Evolutionary conservation across 2,113 vertebrate genomes (phyloP), one percentile per base, ranked within the genome.

Genomic region (Gopherus evgoodei): DNA sequence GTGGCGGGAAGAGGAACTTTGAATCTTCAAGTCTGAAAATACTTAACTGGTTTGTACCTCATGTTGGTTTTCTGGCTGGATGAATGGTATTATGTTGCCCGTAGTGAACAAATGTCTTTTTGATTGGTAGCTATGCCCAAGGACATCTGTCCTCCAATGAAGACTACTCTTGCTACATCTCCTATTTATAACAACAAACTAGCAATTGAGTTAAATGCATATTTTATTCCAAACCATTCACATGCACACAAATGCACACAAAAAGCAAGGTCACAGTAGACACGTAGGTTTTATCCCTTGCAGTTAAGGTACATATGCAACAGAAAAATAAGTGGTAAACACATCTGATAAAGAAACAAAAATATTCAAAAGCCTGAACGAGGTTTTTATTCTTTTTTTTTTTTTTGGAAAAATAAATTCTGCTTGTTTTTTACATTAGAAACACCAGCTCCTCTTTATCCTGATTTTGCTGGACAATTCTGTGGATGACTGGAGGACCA

Each of bases 331-430:
- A 27, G 22, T 52, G 53, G 49, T 75, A 44, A 25, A 44, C 86
- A 86, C 5, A 16, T 62, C 42, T 6, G 24, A 59, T 38, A 93
- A 3, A 84, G 5, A 91, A 1, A 65, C 62, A 65, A 65, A 65
- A 65, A n/a, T 65, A 35, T 31, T n/a, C 6, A 50, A 47, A 91
- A 87, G 42, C 38, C 59, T 13, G 69, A 76, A 11, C 35, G 81
- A 80, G 1, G 21, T 82, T 96, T 44, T 89, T 49, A 44, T 44
- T 44, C 44, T 50, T 25, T 19, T 84, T 89, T 49, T 57, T 25
- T 11, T 84, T 90, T 76, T 90, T 94, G 72, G 49, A 88, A 94
- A 94, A 92, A 86, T 86, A 88, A 86, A 81, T 78, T 78, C 10
- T 62, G 86, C 12, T 86, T 91, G 35, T 44, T 8, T 6, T 94